phyloP scores from a whole-genome alignment of 1,140 invertebrate genomes.

The Globodera rostochiensis region DNA sequence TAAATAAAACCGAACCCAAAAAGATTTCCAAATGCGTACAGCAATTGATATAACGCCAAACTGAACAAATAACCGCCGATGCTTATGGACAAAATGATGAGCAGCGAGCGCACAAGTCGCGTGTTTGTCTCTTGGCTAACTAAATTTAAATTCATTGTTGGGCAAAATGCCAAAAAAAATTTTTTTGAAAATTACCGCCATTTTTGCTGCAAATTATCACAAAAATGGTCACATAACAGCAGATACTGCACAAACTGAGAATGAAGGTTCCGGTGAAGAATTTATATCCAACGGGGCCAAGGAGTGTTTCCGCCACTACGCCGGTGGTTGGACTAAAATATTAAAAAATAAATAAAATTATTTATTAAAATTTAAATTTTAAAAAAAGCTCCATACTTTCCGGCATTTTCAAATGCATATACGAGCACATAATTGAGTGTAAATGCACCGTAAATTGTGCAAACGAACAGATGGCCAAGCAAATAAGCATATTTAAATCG shows the following conservation, averaged over 20 bases:
- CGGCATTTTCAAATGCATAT: slow-evolving; percentile 16
- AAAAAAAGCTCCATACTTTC: background rate
- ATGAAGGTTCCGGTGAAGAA: background rate
- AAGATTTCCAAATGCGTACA: background rate
- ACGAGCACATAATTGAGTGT: slow-evolving; percentile 1
- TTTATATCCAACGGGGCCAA: background rate
- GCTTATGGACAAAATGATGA: slow-evolving; percentile 13
- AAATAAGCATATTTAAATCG: slow-evolving; percentile 15
- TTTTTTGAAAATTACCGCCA: background rate
- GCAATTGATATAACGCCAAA: background rate
- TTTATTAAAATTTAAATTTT: background rate
- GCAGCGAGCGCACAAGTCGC: slow-evolving; percentile 13
- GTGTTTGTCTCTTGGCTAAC: slow-evolving; percentile 26
- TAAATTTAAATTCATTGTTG: background rate
- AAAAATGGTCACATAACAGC: slow-evolving; percentile 14
- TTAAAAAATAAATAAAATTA: background rate
- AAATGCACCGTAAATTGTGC: slow-evolving; percentile 12
- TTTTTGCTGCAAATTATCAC: slow-evolving; percentile 16
- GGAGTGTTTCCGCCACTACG: background rate
- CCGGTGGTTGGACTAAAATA: slow-evolving; percentile 16
- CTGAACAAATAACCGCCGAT: slow-evolving; percentile 25
- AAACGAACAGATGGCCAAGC: background rate
- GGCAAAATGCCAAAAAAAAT: background rate
- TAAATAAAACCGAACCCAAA: background rate
- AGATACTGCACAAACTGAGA: background rate